These are phyloP conservation scores for Pseudotriccus pelzelni DNA, from an alignment of 2,797 vertebrate genomes.

Conservation along the genomic window DNA sequence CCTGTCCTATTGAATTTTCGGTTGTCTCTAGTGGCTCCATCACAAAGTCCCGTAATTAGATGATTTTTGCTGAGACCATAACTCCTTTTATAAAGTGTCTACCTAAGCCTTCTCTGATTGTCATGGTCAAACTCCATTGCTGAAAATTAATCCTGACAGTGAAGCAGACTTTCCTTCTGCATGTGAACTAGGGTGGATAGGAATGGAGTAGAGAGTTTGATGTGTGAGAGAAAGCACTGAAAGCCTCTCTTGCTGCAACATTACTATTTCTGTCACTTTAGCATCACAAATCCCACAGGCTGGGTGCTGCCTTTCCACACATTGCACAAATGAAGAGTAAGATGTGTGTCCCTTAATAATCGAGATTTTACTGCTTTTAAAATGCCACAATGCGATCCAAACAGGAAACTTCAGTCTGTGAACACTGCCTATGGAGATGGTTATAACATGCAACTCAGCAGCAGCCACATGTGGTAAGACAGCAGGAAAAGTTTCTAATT, in stretches of 20 bases:
- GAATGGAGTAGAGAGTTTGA: not conserved
- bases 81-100: constrained; percentile 7
- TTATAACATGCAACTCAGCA: not conserved
- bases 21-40: not conserved
- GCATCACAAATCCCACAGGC: not conserved
- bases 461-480: not conserved
- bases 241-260: not conserved
- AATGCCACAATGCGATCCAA: not conserved
- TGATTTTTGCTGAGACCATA: constrained; percentile 32
- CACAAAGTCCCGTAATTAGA: constrained; percentile 35
- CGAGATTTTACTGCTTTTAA: not conserved
- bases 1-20: constrained; percentile 38
- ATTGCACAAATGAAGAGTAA: not conserved
- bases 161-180: not conserved
- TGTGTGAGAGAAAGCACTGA: not conserved
- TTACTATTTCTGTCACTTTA: not conserved
- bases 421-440: not conserved
- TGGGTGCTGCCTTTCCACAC: not conserved
- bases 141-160: constrained; percentile 26
- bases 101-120: not conserved
- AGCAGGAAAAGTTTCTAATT: not conserved
- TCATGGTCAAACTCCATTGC: not conserved
- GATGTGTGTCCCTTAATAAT: not conserved
- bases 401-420: not conserved
- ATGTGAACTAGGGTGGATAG: not conserved